Conservation (phyloP, 92 coral and sea anemone species). For the Parazoanthus atlanticus region DNA sequence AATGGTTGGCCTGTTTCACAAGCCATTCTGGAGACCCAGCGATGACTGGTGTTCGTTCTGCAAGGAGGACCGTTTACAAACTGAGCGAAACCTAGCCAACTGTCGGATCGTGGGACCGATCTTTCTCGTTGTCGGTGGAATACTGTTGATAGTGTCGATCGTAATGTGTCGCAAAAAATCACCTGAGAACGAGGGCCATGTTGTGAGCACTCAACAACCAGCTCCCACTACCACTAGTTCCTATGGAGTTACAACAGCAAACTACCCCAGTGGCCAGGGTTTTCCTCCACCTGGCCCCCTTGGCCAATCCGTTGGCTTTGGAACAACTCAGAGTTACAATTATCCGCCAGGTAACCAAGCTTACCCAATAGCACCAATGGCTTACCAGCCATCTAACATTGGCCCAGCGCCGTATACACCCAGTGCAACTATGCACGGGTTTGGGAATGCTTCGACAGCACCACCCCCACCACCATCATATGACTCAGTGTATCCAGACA, state of each 20-base stretch:
- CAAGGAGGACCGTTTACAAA: slow-evolving; percentile 49
- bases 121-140: slow-evolving; percentile 51
- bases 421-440: not conserved
- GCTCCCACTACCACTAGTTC: not conserved
- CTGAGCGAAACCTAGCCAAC: slow-evolving; percentile 50
- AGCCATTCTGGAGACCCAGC: slow-evolving; percentile 70
- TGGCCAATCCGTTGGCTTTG: not conserved
- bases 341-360: slow-evolving; percentile 14
- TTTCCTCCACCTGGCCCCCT: not conserved
- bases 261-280: not conserved
- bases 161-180: not conserved
- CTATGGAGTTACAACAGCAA: not conserved
- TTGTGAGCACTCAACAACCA: not conserved
- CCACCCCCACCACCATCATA: slow-evolving; percentile 11
- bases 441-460: not conserved
- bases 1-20: slow-evolving; percentile 63
- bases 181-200: not conserved
- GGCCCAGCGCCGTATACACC: not conserved
- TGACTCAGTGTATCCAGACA: not conserved
- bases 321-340: not conserved
- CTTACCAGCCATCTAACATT: not conserved
- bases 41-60: slow-evolving; percentile 73
- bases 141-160: not conserved
- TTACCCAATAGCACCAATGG: not conserved
- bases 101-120: slow-evolving; percentile 73